Percentiles rank a stretch among this genome's conserved stretches.
These are phyloP conservation scores for Anisognathus igniventris DNA, from an alignment of 2,797 vertebrate genomes.

Conservation along the genomic window DNA sequence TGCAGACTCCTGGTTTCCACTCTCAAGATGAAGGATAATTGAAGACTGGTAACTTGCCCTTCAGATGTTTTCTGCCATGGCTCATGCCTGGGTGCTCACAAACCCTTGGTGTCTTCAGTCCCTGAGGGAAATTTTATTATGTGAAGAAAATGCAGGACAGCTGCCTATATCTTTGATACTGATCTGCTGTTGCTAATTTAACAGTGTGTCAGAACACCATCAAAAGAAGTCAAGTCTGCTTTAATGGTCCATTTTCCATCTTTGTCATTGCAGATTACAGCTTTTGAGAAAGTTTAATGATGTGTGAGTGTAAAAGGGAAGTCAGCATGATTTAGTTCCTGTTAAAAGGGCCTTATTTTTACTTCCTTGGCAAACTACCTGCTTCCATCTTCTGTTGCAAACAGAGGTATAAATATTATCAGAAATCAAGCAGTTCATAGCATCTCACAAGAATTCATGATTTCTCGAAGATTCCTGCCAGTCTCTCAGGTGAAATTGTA, in stretches of 20 bases:
- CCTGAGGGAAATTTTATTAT: background rate
- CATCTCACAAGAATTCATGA: background rate
- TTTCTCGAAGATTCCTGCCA: background rate
- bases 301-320: background rate
- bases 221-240: background rate
- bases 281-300: slow-evolving; percentile 1
- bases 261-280: background rate
- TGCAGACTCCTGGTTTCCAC: background rate
- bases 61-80: background rate
- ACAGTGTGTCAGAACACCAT: background rate
- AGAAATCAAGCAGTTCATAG: background rate
- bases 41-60: background rate
- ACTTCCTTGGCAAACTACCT: background rate
- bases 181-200: background rate
- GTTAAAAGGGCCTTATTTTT: background rate
- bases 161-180: background rate
- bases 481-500: background rate
- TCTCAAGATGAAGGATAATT: background rate
- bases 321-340: background rate
- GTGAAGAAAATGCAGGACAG: background rate
- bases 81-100: background rate
- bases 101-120: background rate
- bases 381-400: background rate
- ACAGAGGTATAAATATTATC: background rate
- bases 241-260: background rate